Evolutionary conservation across 2,888 invertebrate species (phyloP), one percentile per base, ranked within the genome.

Genomic region (Omphaloscelis lunosa): DNA sequence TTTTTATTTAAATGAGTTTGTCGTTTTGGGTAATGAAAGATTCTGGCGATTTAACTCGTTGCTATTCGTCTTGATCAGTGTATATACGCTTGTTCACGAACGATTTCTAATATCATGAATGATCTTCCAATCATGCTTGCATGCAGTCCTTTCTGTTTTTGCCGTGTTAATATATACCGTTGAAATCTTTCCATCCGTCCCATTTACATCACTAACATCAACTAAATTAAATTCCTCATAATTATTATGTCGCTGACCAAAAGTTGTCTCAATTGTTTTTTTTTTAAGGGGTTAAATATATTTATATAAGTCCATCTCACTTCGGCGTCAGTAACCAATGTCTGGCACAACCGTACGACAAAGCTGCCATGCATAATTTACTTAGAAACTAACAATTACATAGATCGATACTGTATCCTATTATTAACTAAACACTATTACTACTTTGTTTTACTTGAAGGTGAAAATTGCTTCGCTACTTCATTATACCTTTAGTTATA

Each of bases 351-450:
- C 11, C 51, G 41, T 62, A 27, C 59, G 74, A 71, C 67, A 53
- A 17, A n/a, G 23, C 12, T 27, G 6, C 53, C 34, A 68, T 83
- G 63, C 71, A 83, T 82, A 61, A 83, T 78, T 82, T 69, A 73
- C 62, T 67, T 48, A 68, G 53, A 29, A 73, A 71, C 62, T 56
- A 79, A 79, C 67, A n/a, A 27, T 61, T 72, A 70, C 58, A 29
- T 62, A 62, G 51, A 72, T 80, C 75, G 58, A 75, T 80, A 69
- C 48, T 63, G 12, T 51, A 65, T 53, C 15, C 69, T 70, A 77
- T 65, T 72, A 79, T 70, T 77, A 48, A 63, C 61, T 45, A 12
- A 48, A 76, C 51, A n/a, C 41, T 80, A 59, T 69, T 34, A 34
- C 34, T 34, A 34, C 34, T 34, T 34, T 34, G 34, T 34, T 70